Base-by-base conservation (phyloP, 2,888 invertebrate species). In the Artemia sinica region DNA sequence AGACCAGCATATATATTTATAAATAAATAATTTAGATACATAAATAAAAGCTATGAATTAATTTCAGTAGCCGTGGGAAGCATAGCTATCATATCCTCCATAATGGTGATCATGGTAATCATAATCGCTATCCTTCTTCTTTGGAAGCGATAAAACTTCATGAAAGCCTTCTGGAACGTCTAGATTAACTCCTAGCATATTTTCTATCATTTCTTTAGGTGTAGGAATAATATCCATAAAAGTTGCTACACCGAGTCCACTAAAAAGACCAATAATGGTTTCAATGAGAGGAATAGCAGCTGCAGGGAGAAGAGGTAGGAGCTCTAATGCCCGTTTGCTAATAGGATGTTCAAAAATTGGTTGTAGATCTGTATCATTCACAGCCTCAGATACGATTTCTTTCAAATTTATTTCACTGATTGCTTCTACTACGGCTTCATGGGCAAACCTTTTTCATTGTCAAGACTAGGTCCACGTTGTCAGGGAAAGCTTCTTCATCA, bases 221-320 rank as follows among this genome's bases (percentile, higher is more conserved):
- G 58, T 14, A 14, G 58, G 58, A 8, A 58, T 58, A 10, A 58
- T 18, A n/a, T 58, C 58, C 58, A 58, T 58, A 18, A 58, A 58
- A 8, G 58, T 14, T 14, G 58, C 58, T 1, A 58, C 58, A 18
- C 58, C 58, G 14, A 58, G 10, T 58, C 58, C 58, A 9, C 58
- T 58, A 8, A 58, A 8, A 58, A 58, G 14, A 14, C 58, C 58
- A 58, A 58, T 58, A 9, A 58, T 58, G 9, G 58, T 58, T 18
- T 58, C 58, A 18, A 58, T 14, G 10, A 58, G 58, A 10, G 58
- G 58, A 18, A 58, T 58, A 18, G 58, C 58, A 8, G 58, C 58
- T 9, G 58, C 58, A 18, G 58, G 58, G 58, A 58, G 58, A 8
- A 58, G 58, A 18, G 58, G 58, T n/a, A 58, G 58, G 58, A 58